phyloP scores from a whole-genome alignment of 2,888 invertebrate species.

The Peribatodes rhomboidaria region DNA sequence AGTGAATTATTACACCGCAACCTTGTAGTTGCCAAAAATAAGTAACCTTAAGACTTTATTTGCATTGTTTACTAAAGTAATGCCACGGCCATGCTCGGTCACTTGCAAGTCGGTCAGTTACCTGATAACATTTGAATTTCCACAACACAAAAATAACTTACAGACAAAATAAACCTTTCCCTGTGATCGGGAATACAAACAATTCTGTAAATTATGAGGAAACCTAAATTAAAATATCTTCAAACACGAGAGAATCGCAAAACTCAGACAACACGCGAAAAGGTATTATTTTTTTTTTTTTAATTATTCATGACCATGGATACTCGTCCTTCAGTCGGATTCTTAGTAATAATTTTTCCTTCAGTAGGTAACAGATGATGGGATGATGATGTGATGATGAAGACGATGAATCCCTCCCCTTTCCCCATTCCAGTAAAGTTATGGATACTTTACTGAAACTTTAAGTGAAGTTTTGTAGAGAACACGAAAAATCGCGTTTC shows the following conservation, averaged over 20 bases:
- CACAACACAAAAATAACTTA: conserved; percentile 6
- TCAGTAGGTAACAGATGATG: too few relatives aligned
- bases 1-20: background rate
- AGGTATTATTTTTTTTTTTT: background rate
- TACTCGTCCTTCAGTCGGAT: too few relatives aligned
- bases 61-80: conserved; percentile 5
- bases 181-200: background rate
- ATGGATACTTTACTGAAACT: too few relatives aligned
- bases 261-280: background rate
- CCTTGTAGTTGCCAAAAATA: background rate
- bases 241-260: background rate
- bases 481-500: too few relatives aligned
- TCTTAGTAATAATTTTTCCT: too few relatives aligned
- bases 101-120: conserved; percentile 13
- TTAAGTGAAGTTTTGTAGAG: too few relatives aligned
- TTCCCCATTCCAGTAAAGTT: too few relatives aligned
- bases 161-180: background rate
- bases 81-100: conserved; percentile 2
- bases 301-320: too few relatives aligned
- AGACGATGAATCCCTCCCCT: too few relatives aligned
- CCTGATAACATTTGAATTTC: conserved; percentile 9
- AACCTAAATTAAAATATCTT: background rate
- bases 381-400: too few relatives aligned
- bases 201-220: background rate
- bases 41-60: background rate